Base-by-base conservation (phyloP, 2,113 vertebrate genomes). In the Dasyprocta punctata region DNA sequence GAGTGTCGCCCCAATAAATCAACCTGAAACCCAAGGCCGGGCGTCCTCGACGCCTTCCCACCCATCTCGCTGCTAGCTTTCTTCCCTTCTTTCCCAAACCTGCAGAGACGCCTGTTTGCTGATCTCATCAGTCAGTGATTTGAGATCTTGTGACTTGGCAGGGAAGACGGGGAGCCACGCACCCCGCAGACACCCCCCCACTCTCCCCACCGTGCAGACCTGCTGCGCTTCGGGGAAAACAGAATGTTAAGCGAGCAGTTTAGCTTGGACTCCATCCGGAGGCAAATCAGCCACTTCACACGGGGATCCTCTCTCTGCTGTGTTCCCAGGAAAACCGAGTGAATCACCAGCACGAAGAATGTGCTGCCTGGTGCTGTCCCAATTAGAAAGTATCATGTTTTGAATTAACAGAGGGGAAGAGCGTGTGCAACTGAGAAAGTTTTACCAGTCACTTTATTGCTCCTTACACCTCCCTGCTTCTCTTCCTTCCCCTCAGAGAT, bases 201-300 rank as follows among this genome's bases (percentile, higher is more conserved):
- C 33, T 8, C 9, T 3, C 56, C 52, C 67, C 1, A 7, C 36
- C 5, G 17, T 1, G 91, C 3, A 41, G 83, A 67, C 94, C 96
- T 60, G 94, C 93, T 92, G 93, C 7, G 95, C 73, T 93, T 77
- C 26, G 7, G 87, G 91, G 63, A 84, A 95, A 94, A 96, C 80
- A 83, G 86, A 96, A 95, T 44, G 87, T 89, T 41, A 85, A 91
- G 89, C 0, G 93, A 95, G 69, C 69, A 36, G 92, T 96, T 98
- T 96, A 92, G 94, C 69, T 96, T 95, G 95, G 92, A 88, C 86
- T 65, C 73, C 88, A 94, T 96, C 98, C 69, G 80, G 77, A 94
- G 89, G 86, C 94, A 89, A 78, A 97, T 97, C 91, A 65, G 96
- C 92, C 96, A 83, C 97, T 95, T 88, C 90, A 94, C 89, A 54